Evolutionary conservation across 2,888 invertebrate species (phyloP).

Genomic region (Ceriagrion tenellum): DNA sequence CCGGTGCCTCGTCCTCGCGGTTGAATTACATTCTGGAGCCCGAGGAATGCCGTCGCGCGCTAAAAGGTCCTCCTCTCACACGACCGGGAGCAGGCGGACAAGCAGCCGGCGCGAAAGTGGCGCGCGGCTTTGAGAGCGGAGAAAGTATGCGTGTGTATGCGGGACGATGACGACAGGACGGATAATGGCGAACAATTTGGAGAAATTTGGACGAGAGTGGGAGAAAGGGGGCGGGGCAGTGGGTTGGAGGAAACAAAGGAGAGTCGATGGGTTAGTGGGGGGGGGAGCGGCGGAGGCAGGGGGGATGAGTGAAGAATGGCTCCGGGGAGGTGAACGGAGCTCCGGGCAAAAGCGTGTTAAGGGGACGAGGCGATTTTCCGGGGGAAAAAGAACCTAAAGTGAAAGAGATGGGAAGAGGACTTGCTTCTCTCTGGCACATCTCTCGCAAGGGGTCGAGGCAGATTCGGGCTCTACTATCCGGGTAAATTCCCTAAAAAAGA

Average conservation of each 20-base stretch:
- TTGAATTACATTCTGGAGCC: background rate
- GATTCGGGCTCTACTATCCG: too few species aligned
- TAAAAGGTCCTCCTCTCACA: background rate
- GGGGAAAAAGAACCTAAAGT: too few species aligned
- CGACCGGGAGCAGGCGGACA: too few species aligned
- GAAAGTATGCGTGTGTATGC: background rate
- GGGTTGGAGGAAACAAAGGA: too few species aligned
- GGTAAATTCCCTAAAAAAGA: too few species aligned
- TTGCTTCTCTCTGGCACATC: background rate
- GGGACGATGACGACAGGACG: background rate
- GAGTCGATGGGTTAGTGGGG: background rate
- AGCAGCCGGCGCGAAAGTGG: background rate
- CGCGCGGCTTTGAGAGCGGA: background rate
- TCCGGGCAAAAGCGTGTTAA: background rate
- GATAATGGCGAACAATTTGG: conserved; percentile 24
- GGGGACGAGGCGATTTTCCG: background rate
- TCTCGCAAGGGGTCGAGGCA: too few species aligned
- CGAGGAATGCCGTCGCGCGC: background rate
- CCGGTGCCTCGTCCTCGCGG: background rate
- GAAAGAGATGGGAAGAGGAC: background rate
- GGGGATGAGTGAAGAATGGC: background rate
- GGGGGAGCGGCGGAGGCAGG: background rate
- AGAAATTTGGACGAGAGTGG: background rate
- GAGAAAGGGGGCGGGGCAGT: background rate
- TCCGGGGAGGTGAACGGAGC: background rate